Base-by-base conservation (phyloP, 2,888 invertebrate genomes). In the Sinodicranocentrus sp. region DNA sequence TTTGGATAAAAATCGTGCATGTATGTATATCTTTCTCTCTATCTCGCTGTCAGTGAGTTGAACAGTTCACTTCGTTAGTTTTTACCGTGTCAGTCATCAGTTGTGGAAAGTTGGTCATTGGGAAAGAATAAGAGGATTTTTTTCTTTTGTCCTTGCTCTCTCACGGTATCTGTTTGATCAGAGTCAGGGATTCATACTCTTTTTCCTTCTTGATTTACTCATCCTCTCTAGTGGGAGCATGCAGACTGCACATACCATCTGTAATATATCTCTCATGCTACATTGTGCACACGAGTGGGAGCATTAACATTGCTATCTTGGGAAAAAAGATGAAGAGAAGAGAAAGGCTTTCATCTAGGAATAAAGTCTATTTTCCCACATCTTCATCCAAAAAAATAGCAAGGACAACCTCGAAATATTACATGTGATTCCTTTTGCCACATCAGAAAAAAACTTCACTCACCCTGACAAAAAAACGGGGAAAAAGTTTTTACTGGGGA, bases 251-350 rank as follows among this genome's bases (percentile, higher is more conserved):
- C 52, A 52, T 19, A 52, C 19, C 52, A 52, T 52, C 19, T 52
- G 52, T 52, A 52, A 52, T 52, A 52, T 52, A 52, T 52, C 52
- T 52, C 52, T 52, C 52, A 52, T 19, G 52, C 17, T 52, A 52
- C 17, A 52, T 19, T 52, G 33, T 33, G 33, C 33, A 33, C 33
- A 33, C 33, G 10, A 33, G 33, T 33, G 33, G n/a, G 33, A 33
- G 33, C 10, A 33, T 33, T 6, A 33, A 10, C 10, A 10, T 6
- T 6, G 5, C 33, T 33, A 6, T 33, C 5, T 10, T 33, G 33
- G 33, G 33, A 19, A 17, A 19, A 17, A 17, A 52, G 52, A 52
- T 3, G 52, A 52, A 52, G 8, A 17, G 52, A 33, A 33, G 33
- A 3, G 33, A 33, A n/a, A n/a, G n/a, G 33, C 33, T 33, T 33